Evolutionary conservation across 2,888 invertebrate species (phyloP).

Genomic region (Chirona hameri): DNA sequence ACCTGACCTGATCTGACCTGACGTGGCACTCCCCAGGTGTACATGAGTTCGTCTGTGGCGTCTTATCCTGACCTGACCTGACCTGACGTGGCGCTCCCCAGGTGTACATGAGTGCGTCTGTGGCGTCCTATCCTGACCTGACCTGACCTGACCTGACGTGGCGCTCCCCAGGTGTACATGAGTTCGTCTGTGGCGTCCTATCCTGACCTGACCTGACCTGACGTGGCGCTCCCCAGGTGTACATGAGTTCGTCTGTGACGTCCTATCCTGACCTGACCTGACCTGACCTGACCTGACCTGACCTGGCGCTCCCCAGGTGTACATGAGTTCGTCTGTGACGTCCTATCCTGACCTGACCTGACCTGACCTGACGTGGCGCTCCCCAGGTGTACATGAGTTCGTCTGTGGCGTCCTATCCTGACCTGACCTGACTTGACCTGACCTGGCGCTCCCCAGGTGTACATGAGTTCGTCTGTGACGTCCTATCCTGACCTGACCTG

Average conservation of each 20-base stretch:
- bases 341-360: too few species aligned
- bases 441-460: constrained; percentile 55
- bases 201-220: too few species aligned
- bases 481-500: background rate
- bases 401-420: too few species aligned
- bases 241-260: constrained; percentile 91
- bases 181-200: constrained; percentile 95
- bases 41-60: constrained; percentile 97
- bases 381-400: constrained; percentile 86
- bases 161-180: constrained; percentile 70
- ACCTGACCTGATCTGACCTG: too few species aligned
- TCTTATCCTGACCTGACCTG: too few species aligned
- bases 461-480: constrained; percentile 97
- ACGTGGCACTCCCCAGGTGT: constrained; percentile 55
- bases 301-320: constrained; percentile 55
- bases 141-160: too few species aligned
- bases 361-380: too few species aligned
- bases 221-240: constrained; percentile 55
- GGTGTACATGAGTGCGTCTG: constrained; percentile 96
- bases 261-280: too few species aligned
- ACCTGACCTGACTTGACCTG: background rate
- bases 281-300: too few species aligned
- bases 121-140: too few species aligned
- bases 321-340: constrained; percentile 97
- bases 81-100: constrained; percentile 33